Percentiles rank a stretch among this genome's conserved stretches.
These are phyloP conservation scores for Serranus cabrilla DNA, from an alignment of 2,797 vertebrate genomes.

Conservation along the genomic window DNA sequence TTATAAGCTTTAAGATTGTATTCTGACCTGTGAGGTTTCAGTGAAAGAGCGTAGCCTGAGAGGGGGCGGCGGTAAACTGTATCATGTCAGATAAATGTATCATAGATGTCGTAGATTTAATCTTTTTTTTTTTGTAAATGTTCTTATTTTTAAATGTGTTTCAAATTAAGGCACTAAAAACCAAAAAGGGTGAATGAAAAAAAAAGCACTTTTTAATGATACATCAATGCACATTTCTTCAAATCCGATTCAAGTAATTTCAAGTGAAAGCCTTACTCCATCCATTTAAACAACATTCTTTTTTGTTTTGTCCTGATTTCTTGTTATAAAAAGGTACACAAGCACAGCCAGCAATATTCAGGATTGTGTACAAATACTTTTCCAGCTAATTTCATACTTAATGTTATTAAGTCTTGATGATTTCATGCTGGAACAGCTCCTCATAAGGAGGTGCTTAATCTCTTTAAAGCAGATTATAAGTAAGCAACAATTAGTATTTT, in stretches of 20 bases:
- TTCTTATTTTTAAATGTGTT: constrained; percentile 73
- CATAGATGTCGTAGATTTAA: constrained; percentile 62
- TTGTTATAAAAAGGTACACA: constrained; percentile 36
- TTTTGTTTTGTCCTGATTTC: constrained; percentile 20
- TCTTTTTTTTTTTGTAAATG: constrained; percentile 52
- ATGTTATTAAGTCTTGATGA: constrained; percentile 50
- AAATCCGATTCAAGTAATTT: constrained; percentile 66
- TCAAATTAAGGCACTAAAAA: constrained; percentile 83
- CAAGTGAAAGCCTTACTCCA: constrained; percentile 69
- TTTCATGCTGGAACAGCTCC: constrained; percentile 47
- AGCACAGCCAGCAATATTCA: constrained; percentile 21
- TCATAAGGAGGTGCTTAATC: constrained; percentile 49
- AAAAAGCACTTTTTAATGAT: constrained; percentile 86
- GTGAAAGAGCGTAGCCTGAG: constrained; percentile 39
- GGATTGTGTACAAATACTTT: constrained; percentile 37
- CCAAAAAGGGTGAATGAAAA: constrained; percentile 84
- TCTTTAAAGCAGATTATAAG: constrained; percentile 52
- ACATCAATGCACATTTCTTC: constrained; percentile 78
- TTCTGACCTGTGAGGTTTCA: constrained; percentile 48
- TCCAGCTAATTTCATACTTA: constrained; percentile 50
- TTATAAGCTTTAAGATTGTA: constrained; percentile 83
- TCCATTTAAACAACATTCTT: constrained; percentile 43
- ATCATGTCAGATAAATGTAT: constrained; percentile 64
- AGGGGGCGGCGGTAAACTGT: constrained; percentile 37
- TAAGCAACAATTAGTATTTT: constrained; percentile 55